Evolutionary conservation across 2,888 invertebrate species (phyloP), one percentile per base, ranked within the genome.

Genomic region (Polyommatus icarus): DNA sequence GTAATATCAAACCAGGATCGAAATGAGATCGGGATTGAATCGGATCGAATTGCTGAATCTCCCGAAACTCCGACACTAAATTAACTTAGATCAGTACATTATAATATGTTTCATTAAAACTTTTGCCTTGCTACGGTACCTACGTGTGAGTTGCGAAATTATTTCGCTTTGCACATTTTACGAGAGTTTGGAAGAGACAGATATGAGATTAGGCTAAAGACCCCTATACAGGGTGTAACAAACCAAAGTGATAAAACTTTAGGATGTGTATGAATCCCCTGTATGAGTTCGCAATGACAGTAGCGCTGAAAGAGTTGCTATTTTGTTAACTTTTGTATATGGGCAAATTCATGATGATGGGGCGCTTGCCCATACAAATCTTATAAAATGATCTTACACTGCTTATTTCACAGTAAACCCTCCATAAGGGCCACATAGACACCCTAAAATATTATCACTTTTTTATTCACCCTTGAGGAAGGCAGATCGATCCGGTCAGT

Each of bases 81-180:
- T 67, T 67, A 67, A 18, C 15, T 67, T 5, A 18, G 15, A 67
- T 32, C 10, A 67, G 12, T 15, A 67, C 29, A 67, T 32, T 29
- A 18, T 67, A 36, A 7, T 36, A 18, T 32, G 67, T 67, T 67
- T 67, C 29, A 67, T 67, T 67, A 67, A 67, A 67, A 67, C 67
- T 67, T 67, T 15, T 67, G 29, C 67, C 29, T 6, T 18, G 12
- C 6, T 67, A 67, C 61, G 29, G 61, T 10, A 32, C 67, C 2
- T 29, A n/a, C n/a, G n/a, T n/a, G 29, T 29, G 12, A 67, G 67
- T 29, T 15, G 67, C 29, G 29, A 32, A 67, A 67, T 67, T 67
- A 67, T 67, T 29, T 32, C 67, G 32, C 29, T 67, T 67, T 32
- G 29, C 29, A 67, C 67, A 67, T 67, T 67, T 32, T 32, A 67